phyloP scores from a whole-genome alignment of 2,113 vertebrate species.

The Ascaphus truei region DNA sequence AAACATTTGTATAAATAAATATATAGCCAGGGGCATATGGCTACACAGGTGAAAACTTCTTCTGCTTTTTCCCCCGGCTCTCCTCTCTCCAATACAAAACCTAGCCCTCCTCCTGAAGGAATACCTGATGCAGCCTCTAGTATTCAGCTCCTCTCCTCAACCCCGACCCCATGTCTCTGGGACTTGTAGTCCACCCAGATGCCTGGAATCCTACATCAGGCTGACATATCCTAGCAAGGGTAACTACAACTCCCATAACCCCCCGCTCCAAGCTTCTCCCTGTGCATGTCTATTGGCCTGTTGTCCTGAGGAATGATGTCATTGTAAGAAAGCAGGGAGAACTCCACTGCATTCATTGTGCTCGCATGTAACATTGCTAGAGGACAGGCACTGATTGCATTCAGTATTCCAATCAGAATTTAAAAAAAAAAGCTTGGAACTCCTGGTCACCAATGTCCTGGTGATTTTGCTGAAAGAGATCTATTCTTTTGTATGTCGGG shows the following conservation, averaged over 20 bases:
- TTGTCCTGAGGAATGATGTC: conserved; percentile 49
- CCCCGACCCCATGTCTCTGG: neutral
- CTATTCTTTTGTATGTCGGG: conserved; percentile 2
- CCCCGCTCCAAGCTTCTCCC: neutral
- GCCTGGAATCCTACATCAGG: no score
- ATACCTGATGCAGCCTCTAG: neutral
- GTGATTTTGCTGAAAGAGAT: neutral
- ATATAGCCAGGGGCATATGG: no score
- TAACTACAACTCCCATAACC: conserved; percentile 43
- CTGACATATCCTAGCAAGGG: neutral
- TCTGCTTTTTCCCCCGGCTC: no score
- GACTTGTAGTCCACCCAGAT: conserved; percentile 7
- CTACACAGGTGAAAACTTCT: no score
- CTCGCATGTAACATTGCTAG: no score
- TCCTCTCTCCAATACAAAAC: neutral
- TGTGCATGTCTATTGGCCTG: conserved; percentile 21
- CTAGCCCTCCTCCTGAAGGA: conserved; percentile 10
- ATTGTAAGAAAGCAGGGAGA: conserved; percentile 49
- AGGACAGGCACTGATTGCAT: no score
- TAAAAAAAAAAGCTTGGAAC: no score
- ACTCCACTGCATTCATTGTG: conserved; percentile 44
- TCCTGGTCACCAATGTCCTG: conserved; percentile 8
- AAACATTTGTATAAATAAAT: no score
- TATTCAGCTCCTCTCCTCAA: neutral
- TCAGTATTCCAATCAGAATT: no score